phyloP scores from a whole-genome alignment of 2,113 vertebrate genomes.

The Anhinga anhinga region DNA sequence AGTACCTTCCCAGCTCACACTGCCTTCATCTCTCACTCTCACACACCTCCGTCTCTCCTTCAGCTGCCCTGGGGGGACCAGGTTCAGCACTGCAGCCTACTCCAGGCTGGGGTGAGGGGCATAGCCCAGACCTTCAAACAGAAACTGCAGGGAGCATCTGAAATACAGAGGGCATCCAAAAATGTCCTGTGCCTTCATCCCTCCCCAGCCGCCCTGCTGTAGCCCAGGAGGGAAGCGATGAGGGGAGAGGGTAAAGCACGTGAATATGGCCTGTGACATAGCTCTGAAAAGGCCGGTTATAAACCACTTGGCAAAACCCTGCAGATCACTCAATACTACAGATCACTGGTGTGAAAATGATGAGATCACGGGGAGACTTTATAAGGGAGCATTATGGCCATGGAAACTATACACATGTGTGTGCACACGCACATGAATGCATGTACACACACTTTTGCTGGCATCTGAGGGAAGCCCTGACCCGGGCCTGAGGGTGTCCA shows the following conservation, averaged over 20 bases:
- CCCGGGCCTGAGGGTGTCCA: not conserved
- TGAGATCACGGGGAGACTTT: not conserved
- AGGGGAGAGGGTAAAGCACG: not conserved
- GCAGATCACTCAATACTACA: not conserved
- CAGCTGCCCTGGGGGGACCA: not conserved
- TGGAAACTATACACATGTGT: rapidly evolving
- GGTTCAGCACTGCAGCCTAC: not conserved
- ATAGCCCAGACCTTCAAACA: not conserved
- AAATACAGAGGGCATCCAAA: not conserved
- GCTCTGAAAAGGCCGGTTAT: not conserved
- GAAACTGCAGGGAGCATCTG: not conserved
- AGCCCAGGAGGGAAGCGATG: not conserved
- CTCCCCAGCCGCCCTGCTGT: rapidly evolving
- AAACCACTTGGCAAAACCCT: not conserved
- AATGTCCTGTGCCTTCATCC: not conserved
- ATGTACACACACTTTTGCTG: not conserved
- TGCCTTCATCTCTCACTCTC: not conserved
- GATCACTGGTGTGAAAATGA: not conserved
- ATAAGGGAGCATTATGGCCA: not conserved
- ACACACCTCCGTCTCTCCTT: not conserved
- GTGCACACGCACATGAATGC: rapidly evolving
- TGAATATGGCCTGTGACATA: not conserved
- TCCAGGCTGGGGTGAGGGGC: not conserved
- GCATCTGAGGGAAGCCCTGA: not conserved
- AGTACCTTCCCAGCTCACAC: not conserved